Conservation (phyloP, 2,888 invertebrate species). For the Meloe dianella region DNA sequence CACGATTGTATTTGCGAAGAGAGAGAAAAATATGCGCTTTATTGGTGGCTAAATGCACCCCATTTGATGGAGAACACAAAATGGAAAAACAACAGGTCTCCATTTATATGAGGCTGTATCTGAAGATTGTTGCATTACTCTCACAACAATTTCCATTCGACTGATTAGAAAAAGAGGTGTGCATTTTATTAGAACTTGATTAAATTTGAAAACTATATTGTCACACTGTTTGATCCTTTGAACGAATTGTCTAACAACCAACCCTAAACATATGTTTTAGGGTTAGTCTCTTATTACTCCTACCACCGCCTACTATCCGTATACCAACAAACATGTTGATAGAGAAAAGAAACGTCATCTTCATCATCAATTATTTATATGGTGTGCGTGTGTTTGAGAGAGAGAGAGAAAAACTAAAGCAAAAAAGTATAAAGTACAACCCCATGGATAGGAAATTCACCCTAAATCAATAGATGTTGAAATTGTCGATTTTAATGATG, state of each 20-base stretch:
- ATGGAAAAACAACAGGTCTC: too few relatives aligned
- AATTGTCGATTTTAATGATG: constrained; percentile 1
- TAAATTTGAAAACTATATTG: neutral
- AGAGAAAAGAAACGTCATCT: neutral
- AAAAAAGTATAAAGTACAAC: neutral
- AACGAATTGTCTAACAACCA: neutral
- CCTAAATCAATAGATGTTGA: constrained; percentile 3
- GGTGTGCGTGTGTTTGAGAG: constrained; percentile 10
- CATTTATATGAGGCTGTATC: too few relatives aligned
- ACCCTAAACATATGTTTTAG: neutral
- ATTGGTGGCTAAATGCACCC: too few relatives aligned
- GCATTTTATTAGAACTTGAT: neutral
- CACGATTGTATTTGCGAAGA: too few relatives aligned
- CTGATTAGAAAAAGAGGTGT: neutral
- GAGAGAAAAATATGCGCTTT: too few relatives aligned
- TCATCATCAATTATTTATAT: neutral
- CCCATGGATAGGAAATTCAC: neutral
- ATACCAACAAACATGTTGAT: neutral
- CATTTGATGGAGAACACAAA: too few relatives aligned
- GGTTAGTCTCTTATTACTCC: neutral
- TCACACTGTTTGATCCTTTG: neutral
- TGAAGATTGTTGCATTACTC: neutral
- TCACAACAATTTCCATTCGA: neutral
- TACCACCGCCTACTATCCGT: neutral
- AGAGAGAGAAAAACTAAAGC: neutral